A percentile compares a stretch with the other conserved stretches of the same genome.
These are phyloP conservation scores for Elaeidobius kamerunicus DNA, from an alignment of 2,888 invertebrate genomes.

Conservation along the genomic window DNA sequence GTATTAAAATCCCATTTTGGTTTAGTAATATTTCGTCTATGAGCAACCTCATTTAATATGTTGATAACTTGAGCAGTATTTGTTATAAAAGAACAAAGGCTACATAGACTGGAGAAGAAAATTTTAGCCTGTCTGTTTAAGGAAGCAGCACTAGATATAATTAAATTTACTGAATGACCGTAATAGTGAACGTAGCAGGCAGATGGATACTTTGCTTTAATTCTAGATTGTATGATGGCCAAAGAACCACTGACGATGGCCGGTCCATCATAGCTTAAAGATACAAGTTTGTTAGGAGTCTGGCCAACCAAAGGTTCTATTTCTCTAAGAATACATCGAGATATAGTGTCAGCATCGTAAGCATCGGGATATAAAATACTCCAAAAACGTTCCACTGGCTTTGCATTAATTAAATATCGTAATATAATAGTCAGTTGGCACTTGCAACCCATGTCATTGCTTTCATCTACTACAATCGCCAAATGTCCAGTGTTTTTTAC, in stretches of 20 bases:
- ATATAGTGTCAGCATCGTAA: slow-evolving; percentile 16
- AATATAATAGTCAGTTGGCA: slow-evolving; percentile 37
- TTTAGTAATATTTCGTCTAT: slow-evolving; percentile 7
- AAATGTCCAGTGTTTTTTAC: slow-evolving; percentile 30
- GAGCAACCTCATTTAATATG: slow-evolving; percentile 14
- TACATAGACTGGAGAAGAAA: slow-evolving; percentile 18
- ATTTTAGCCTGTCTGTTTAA: slow-evolving; percentile 18
- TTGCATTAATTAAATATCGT: slow-evolving; percentile 35
- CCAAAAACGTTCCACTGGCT: slow-evolving; percentile 38
- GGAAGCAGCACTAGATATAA: slow-evolving; percentile 23
- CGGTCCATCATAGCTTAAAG: slow-evolving; percentile 22
- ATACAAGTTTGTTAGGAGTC: slow-evolving; percentile 18
- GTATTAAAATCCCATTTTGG: slow-evolving; percentile 19
- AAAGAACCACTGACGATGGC: slow-evolving; percentile 17
- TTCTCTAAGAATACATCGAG: slow-evolving; percentile 12
- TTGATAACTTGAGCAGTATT: slow-evolving; percentile 19
- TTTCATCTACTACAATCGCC: slow-evolving; percentile 41
- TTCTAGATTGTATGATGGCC: slow-evolving; percentile 9
- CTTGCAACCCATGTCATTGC: slow-evolving; percentile 33
- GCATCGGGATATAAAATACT: slow-evolving; percentile 28
- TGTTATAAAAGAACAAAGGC: slow-evolving; percentile 16
- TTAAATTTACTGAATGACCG: slow-evolving; percentile 18
- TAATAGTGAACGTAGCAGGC: slow-evolving; percentile 22
- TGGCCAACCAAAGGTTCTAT: slow-evolving; percentile 19
- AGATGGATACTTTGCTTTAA: slow-evolving; percentile 20